Evolutionary conservation across 2,797 vertebrate species (phyloP), one percentile per base, ranked within the genome.

Genomic region (Chromis chromis): DNA sequence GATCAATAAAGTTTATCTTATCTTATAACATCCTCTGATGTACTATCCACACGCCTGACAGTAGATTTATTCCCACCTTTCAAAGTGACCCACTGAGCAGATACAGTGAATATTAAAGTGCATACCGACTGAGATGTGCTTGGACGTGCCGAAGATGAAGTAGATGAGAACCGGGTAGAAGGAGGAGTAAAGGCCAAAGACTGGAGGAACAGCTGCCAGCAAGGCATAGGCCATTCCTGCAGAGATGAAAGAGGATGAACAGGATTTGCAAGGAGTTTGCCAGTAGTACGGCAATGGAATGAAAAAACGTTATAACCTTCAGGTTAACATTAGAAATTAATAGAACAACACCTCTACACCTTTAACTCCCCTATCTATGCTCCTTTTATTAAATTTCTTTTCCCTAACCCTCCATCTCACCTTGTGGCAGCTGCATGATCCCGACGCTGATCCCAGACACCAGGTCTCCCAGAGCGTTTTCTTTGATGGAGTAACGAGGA

Each of bases 391-490:
- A 13, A 1, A 9, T 42, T 33, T 12, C 14, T 10, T 2, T 16
- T 12, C 22, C 22, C 14, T 60, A 7, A 65, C 36, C 12, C 21
- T 65, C 25, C 14, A n/a, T 63, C 88, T 90, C 71, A 98, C 98
- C 97, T 88, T 99, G 97, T 2, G 98, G 93, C 36, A 94, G 72
- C 25, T 94, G 93, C 92, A 95, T 92, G 90, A 95, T 93, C 40
- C 96, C 97, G 81, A 98, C 96, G 4, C 97, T 98, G 92, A 99
- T 91, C 49, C 98, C 98, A 0, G 97, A 97, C 36, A 94, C 16
- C 19, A 98, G 83, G 85, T 99, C 97, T 4, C 97, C 96, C 3
- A 96, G 55, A 1, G 96, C 93, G 63, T 96, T 96, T 33, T 98
- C 95, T 77, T 87, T 96, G 81, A 97, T 0, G 0, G 95, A 88